phyloP scores from a whole-genome alignment of 2,888 invertebrate genomes.

The Drosophila eohydei region DNA sequence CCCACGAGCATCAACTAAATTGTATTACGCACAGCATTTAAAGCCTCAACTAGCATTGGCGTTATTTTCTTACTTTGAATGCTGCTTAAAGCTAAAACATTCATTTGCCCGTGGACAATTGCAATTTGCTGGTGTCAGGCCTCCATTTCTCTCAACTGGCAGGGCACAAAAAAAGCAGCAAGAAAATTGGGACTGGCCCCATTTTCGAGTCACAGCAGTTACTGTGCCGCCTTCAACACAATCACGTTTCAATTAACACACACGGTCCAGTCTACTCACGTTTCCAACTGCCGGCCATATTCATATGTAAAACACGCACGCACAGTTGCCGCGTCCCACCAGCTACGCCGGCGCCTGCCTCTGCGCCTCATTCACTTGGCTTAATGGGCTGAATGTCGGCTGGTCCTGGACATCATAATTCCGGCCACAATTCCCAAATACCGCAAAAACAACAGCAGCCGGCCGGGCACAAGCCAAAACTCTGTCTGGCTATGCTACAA shows the following conservation, averaged over 20 bases:
- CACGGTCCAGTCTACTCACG: conserved; percentile 32
- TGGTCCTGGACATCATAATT: conserved; percentile 71
- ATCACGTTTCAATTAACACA: conserved; percentile 79
- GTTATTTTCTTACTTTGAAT: not conserved
- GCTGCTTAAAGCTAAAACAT: conserved; percentile 22
- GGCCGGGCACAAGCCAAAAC: conserved; percentile 29
- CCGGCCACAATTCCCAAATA: conserved; percentile 78
- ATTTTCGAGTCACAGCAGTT: conserved; percentile 11
- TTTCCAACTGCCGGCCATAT: conserved; percentile 43
- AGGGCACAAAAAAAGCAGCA: not conserved
- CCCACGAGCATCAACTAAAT: conserved; percentile 80
- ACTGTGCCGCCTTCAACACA: conserved; percentile 48
- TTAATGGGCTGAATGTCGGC: conserved; percentile 58
- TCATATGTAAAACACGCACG: conserved; percentile 79
- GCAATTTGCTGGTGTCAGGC: conserved; percentile 66
- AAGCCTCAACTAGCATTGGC: conserved; percentile 39
- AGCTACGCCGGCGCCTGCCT: not conserved
- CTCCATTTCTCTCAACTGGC: not conserved
- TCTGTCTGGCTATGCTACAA: conserved; percentile 27
- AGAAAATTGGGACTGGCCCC: not conserved
- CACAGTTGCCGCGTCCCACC: conserved; percentile 30
- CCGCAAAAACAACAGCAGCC: conserved; percentile 69
- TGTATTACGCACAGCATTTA: conserved; percentile 73
- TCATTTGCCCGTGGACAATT: conserved; percentile 48
- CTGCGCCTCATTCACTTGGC: conserved; percentile 25